Evolutionary conservation across 1,140 invertebrate genomes (phyloP).

Genomic region (Chrysoperla carnea): DNA sequence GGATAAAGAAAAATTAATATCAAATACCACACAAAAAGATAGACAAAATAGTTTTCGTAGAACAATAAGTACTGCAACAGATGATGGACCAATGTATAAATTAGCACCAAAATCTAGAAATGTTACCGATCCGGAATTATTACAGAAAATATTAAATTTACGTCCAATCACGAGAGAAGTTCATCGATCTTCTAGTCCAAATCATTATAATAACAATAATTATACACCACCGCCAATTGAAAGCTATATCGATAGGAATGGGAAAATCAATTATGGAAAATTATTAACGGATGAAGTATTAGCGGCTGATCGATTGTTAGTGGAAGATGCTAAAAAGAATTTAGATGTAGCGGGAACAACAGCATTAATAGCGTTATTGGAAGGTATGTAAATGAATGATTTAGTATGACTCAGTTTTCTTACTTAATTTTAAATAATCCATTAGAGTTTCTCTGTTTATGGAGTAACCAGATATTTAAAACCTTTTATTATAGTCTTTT

Average conservation of each 20-base stretch:
- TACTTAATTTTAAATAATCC: too few species aligned
- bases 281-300: constrained; percentile 74
- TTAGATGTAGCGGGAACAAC: constrained; percentile 88
- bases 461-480: too few species aligned
- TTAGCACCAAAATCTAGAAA: constrained; percentile 31
- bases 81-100: constrained; percentile 30
- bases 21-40: constrained; percentile 20
- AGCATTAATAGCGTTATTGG: constrained; percentile 71
- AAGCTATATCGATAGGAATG: constrained; percentile 35
- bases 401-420: too few species aligned
- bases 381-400: constrained; percentile 24
- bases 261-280: constrained; percentile 58
- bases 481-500: too few species aligned
- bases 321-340: constrained; percentile 62
- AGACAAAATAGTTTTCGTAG: constrained; percentile 46
- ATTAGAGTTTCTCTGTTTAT: too few species aligned
- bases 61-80: constrained; percentile 34
- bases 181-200: constrained; percentile 11
- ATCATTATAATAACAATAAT: neutral
- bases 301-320: constrained; percentile 56
- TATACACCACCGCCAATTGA: constrained; percentile 7
- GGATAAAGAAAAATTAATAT: constrained; percentile 16
- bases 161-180: constrained; percentile 46
- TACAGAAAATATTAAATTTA: constrained; percentile 43
- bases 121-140: constrained; percentile 47